Conservation (phyloP, 2,113 vertebrate genomes). For the Scortum barcoo region DNA sequence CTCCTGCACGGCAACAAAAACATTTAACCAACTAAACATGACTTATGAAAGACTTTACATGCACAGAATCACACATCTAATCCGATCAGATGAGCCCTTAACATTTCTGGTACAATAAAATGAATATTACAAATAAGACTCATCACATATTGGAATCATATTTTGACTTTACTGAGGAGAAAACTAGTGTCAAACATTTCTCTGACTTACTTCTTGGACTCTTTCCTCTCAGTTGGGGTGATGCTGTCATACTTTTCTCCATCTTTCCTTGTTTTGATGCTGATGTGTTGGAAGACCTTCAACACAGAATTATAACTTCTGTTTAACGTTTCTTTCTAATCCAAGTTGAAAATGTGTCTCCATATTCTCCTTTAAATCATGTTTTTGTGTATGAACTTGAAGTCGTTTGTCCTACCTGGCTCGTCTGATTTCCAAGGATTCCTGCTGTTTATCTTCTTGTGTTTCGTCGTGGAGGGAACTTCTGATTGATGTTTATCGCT, state of each 20-base stretch:
- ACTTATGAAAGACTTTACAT: neutral
- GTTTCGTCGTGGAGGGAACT: neutral
- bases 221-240: neutral
- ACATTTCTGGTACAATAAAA: neutral
- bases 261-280: constrained; percentile 41
- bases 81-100: neutral
- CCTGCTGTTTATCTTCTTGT: neutral
- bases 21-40: neutral
- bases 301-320: neutral
- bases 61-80: too few relatives aligned
- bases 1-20: constrained; percentile 42
- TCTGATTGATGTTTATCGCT: neutral
- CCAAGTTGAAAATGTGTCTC: neutral
- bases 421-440: constrained; percentile 40
- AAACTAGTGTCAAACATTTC: neutral
- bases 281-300: constrained; percentile 12
- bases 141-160: neutral
- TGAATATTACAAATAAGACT: neutral
- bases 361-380: neutral
- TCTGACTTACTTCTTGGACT: neutral
- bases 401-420: constrained; percentile 27
- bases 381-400: neutral
- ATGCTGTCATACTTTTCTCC: constrained; percentile 9
- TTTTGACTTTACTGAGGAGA: neutral
- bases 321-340: neutral